A percentile compares a stretch with the other conserved stretches of the same genome.
Conservation (phyloP, 2,888 invertebrate species). For the Pecten maximus region DNA sequence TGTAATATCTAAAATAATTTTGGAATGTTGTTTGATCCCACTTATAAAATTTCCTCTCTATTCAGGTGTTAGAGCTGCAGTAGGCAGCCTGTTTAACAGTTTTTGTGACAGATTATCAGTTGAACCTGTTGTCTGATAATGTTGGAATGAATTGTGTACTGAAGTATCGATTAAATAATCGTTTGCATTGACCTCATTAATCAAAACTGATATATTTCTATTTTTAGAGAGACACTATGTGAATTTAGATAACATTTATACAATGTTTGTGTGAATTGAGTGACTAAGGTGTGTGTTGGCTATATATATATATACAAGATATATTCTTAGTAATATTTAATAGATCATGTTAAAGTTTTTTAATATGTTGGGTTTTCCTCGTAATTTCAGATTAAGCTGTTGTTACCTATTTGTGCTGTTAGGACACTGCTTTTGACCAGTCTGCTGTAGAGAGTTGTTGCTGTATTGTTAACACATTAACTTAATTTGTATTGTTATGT, state of each 20-base stretch:
- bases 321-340: conserved; percentile 35
- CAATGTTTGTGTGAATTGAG: conserved; percentile 19
- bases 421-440: background rate
- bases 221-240: conserved; percentile 30
- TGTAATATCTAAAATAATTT: background rate
- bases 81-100: background rate
- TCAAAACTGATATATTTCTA: conserved; percentile 35
- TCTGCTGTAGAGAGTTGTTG: background rate
- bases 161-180: background rate
- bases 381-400: background rate
- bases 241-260: conserved; percentile 29
- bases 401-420: conserved; percentile 5
- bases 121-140: background rate
- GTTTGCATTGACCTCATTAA: conserved; percentile 30
- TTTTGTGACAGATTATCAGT: background rate
- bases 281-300: background rate
- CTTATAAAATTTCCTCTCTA: background rate
- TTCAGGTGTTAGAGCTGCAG: no score
- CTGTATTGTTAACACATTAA: conserved; percentile 26
- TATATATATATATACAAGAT: conserved; percentile 3
- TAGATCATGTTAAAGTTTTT: conserved; percentile 21
- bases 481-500: conserved; percentile 29
- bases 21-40: background rate
- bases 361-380: conserved; percentile 22
- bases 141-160: background rate